Base-by-base conservation (phyloP, 1,140 invertebrate species). In the Portunus trituberculatus region DNA sequence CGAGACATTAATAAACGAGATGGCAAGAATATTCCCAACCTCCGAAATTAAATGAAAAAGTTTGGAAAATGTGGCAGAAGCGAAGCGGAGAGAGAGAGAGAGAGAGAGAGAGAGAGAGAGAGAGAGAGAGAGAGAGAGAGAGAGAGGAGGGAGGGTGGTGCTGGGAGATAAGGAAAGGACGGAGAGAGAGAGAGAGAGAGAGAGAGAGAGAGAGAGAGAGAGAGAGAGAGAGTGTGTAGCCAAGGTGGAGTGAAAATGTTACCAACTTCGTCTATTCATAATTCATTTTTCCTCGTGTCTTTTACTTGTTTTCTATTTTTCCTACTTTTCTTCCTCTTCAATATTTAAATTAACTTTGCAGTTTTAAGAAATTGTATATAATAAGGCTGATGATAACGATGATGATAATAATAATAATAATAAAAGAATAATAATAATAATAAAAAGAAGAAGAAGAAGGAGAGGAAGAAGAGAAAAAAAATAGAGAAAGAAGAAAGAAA, bases 351-450 rank as follows among this genome's bases (percentile, higher is more conserved):
- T 39, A 39, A 39, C 39, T 39, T 39, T 39, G 39, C 6, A 1
- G 39, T 39, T 39, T 39, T 39, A 39, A 39, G 39, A 39, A 39
- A 39, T 39, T 6, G n/a, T n/a, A 39, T 39, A 20, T 20, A 10
- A 59, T 12, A 59, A 59, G 12, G 12, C 0, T 59, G 20, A 59
- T 59, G 20, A 59, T 59, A 28, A 32, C 12, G 28, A 87, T 87
- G 28, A 39, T 87, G 12, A 87, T 87, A 87, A 28, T 16, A 20
- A 87, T 32, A 87, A 31, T 31, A 39, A 16, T 87, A 16, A 2
- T 28, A 87, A 39, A 39, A 39, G 39, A 39, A 86, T 86, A 86
- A 86, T 86, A 86, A n/a, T 86, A 4, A 86, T 86, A n/a, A 86
- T 32, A n/a, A n/a, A n/a, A n/a, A n/a, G n/a, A n/a, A n/a, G n/a